phyloP scores from a whole-genome alignment of 2,113 vertebrate genomes.

The Chrysemys picta region DNA sequence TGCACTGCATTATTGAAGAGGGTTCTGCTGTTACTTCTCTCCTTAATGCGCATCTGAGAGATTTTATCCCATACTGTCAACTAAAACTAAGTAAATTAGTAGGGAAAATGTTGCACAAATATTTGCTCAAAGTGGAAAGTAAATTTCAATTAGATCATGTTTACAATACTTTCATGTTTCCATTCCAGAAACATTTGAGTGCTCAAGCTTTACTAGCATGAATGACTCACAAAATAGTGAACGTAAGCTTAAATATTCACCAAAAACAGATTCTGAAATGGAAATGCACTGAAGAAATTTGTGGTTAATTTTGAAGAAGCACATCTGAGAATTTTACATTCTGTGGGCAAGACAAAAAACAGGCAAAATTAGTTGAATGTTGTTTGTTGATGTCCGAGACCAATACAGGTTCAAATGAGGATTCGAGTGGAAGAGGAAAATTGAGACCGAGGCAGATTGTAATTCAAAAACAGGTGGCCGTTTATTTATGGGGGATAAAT shows the following conservation, averaged over 20 bases:
- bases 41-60: conserved; percentile 59
- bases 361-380: not conserved
- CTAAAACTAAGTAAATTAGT: conserved; percentile 45
- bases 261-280: conserved; percentile 55
- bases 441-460: too few species aligned
- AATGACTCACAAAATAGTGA: conserved; percentile 68
- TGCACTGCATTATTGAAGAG: conserved; percentile 62
- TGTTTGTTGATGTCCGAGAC: not conserved
- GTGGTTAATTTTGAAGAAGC: conserved; percentile 61
- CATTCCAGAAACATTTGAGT: conserved; percentile 72
- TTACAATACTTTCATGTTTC: conserved; percentile 67
- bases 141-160: conserved; percentile 72
- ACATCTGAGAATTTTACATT: conserved; percentile 51
- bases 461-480: too few species aligned
- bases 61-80: conserved; percentile 68
- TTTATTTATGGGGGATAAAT: too few species aligned
- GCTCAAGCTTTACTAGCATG: conserved; percentile 71
- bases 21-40: conserved; percentile 44
- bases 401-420: too few species aligned
- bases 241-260: conserved; percentile 60
- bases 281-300: conserved; percentile 42
- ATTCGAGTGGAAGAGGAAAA: too few species aligned
- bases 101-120: conserved; percentile 58
- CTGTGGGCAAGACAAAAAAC: conserved; percentile 29
- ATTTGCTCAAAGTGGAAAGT: conserved; percentile 65